These are phyloP conservation scores for Rambutsinella grinnellia DNA, from an alignment of 2,888 invertebrate genomes.

Conservation along the genomic window DNA sequence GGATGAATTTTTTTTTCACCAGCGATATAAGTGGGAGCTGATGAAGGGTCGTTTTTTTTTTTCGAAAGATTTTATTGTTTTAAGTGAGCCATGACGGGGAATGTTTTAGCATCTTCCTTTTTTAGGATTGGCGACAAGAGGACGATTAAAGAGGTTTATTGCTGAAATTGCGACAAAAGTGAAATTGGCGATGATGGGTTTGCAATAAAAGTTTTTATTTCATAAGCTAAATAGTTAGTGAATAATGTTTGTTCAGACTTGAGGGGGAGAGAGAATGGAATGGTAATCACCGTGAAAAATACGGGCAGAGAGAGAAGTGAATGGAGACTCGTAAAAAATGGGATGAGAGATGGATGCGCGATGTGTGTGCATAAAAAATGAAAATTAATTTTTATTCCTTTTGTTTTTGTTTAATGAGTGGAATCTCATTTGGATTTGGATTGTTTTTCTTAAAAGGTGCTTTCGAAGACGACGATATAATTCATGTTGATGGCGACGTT, in stretches of 20 bases:
- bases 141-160: background rate
- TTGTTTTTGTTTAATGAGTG: constrained; percentile 11
- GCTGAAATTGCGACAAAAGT: background rate
- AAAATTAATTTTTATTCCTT: too few species aligned
- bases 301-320: too few species aligned
- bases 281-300: too few species aligned
- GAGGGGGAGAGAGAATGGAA: too few species aligned
- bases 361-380: too few species aligned
- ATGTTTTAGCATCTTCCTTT: background rate
- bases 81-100: background rate
- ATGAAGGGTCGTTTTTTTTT: background rate
- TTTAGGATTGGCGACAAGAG: constrained; percentile 1
- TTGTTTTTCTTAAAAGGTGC: constrained; percentile 81
- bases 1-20: constrained; percentile 41
- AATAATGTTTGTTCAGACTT: too few species aligned
- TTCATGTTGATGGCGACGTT: constrained; percentile 98
- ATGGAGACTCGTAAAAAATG: too few species aligned
- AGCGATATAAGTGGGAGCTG: background rate
- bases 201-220: too few species aligned
- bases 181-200: too few species aligned
- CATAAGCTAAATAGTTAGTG: too few species aligned
- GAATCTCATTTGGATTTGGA: constrained; percentile 14
- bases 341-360: too few species aligned
- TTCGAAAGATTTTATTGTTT: background rate
- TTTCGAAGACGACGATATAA: constrained; percentile 97